Evolutionary conservation across 2,113 vertebrate species (phyloP), one percentile per base, ranked within the genome.

Genomic region (Penelope pileata): DNA sequence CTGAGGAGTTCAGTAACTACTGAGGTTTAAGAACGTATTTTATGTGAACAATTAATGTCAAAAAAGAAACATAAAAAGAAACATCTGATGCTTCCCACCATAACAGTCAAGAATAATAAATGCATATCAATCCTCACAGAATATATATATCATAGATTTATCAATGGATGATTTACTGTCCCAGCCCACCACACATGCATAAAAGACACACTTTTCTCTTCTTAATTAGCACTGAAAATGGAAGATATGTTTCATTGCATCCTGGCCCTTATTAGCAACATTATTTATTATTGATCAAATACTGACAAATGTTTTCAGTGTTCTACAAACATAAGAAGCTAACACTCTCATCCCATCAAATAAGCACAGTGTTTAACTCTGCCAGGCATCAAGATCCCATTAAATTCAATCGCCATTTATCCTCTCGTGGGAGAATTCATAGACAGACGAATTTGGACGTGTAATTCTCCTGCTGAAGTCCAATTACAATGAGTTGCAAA

Each of bases 211-310:
- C 22, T 38, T 70, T 62, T 43, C 26, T 34, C 40, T 75, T 75
- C 30, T 38, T 93, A 80, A 74, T 17, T 81, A 47, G 47, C 47
- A 53, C 43, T 68, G 89, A 83, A 91, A 93, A 69, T 26, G 10
- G 14, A 43, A 19, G 89, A 64, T 82, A 88, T 68, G 48, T 93
- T 93, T 94, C 53, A 21, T 73, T 92, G 48, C 62, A 87, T 84
- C 66, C 83, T 82, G 83, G 77, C 36, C 82, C 53, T 82, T 76
- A 78, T 54, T 77, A 91, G 53, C 69, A 78, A 53, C 56, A 73
- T 50, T 82, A 86, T 91, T 95, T 95, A 77, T 95, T 94, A 95
- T 90, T 90, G 85, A 93, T 96, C 82, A 83, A 56, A 58, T 12
- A 27, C 75, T 69, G 75, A 94, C 53, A 94, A 94, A 93, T 22